Evolutionary conservation across 2,797 vertebrate species (phyloP).

Genomic region (Odontamblyopus lacepedii): DNA sequence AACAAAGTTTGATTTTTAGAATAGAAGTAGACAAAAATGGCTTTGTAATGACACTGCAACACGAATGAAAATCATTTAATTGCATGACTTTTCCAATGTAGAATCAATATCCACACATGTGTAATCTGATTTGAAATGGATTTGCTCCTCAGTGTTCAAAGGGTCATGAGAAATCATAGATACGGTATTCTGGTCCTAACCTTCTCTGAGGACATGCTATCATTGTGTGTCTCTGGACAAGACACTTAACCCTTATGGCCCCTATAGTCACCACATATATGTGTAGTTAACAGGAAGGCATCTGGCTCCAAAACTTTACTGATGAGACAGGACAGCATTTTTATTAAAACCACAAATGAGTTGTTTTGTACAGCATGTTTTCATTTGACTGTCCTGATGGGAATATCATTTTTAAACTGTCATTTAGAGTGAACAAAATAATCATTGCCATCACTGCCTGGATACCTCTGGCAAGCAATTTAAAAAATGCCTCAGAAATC

Average conservation of each 20-base stretch:
- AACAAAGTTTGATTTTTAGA: not conserved
- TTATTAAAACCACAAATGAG: not conserved
- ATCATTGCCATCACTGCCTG: conserved; percentile 49
- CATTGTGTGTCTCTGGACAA: not conserved
- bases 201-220: not conserved
- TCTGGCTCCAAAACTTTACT: no score
- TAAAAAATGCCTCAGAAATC: conserved; percentile 4
- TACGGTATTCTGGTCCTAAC: not conserved
- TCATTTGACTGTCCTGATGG: not conserved
- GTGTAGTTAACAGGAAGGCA: no score
- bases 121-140: conserved; percentile 1
- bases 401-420: conserved; percentile 53
- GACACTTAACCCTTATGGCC: not conserved
- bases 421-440: conserved; percentile 51
- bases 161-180: not conserved
- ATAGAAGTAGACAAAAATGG: not conserved
- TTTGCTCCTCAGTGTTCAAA: not conserved
- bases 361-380: not conserved
- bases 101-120: not conserved
- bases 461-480: conserved; percentile 32
- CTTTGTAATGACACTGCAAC: not conserved
- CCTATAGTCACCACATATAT: not conserved
- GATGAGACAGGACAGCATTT: not conserved
- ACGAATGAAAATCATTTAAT: not conserved
- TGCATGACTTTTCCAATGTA: conserved; percentile 5